phyloP scores from a whole-genome alignment of 1,140 invertebrate species.

The Cydia strobilella region DNA sequence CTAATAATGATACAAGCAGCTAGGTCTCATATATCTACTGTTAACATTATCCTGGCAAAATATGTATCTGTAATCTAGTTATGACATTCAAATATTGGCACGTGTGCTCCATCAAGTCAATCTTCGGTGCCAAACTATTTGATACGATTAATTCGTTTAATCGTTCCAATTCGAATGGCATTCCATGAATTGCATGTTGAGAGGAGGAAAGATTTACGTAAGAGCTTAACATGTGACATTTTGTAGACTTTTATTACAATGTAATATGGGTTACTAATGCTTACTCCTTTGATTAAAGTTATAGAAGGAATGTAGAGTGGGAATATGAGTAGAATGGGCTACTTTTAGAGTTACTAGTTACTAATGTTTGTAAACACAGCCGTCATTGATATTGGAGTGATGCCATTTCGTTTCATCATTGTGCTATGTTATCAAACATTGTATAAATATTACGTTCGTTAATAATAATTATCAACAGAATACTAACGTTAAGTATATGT shows the following conservation, averaged over 20 bases:
- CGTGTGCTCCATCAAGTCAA: background rate
- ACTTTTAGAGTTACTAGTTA: slow-evolving; percentile 8
- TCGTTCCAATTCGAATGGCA: background rate
- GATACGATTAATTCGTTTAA: background rate
- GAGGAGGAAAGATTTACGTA: background rate
- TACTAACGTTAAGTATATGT: background rate
- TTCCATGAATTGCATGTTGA: slow-evolving; percentile 7
- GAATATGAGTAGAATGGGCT: slow-evolving; percentile 11
- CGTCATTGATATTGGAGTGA: slow-evolving; percentile 11
- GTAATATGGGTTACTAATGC: background rate
- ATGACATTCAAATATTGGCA: background rate
- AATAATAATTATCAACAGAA: background rate
- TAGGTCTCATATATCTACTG: no score
- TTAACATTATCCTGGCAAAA: no score
- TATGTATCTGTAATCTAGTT: background rate
- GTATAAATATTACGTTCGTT: background rate
- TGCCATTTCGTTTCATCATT: slow-evolving; percentile 28
- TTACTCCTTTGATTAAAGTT: background rate
- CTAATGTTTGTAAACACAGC: slow-evolving; percentile 28
- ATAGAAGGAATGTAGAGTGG: background rate
- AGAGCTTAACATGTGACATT: background rate
- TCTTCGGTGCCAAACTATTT: background rate
- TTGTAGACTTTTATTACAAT: background rate
- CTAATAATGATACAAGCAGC: no score
- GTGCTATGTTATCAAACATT: background rate